Evolutionary conservation across 1,140 invertebrate species (phyloP).

Genomic region (Dolichoris vasculosae): DNA sequence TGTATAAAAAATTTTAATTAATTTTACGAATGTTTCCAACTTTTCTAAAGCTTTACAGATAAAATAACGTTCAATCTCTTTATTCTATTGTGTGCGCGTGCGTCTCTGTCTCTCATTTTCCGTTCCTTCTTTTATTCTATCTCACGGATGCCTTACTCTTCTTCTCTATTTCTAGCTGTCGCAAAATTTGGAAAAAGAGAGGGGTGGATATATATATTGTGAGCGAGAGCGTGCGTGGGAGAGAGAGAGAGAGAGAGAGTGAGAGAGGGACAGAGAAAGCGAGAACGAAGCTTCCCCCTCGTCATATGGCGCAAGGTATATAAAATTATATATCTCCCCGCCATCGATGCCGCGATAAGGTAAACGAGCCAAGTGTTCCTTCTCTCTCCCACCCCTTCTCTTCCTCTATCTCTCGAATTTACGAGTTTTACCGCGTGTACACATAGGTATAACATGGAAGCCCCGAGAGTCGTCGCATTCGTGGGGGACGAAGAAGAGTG

Average conservation of each 20-base stretch:
- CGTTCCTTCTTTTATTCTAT: no score
- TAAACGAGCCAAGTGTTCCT: constrained; percentile 53
- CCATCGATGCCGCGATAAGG: constrained; percentile 56
- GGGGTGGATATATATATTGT: not conserved
- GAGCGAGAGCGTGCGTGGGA: no score
- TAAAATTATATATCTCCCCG: constrained; percentile 39
- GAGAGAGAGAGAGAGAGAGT: not conserved
- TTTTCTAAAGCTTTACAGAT: not conserved
- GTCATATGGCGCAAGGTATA: constrained; percentile 16
- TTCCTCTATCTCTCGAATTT: constrained; percentile 35
- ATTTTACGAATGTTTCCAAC: not conserved
- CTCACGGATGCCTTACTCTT: not conserved
- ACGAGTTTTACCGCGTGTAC: constrained; percentile 39
- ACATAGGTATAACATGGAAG: not conserved
- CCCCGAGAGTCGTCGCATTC: not conserved
- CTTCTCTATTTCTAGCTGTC: not conserved
- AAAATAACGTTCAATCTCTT: not conserved
- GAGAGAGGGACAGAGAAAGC: not conserved
- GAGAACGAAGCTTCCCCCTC: not conserved
- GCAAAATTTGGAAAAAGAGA: not conserved
- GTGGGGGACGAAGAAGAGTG: not conserved
- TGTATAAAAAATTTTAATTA: not conserved
- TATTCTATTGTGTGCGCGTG: no score
- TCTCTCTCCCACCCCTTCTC: not conserved
- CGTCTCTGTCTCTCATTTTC: no score